Evolutionary conservation across 2,797 vertebrate genomes (phyloP), one percentile per base, ranked within the genome.

Genomic region (Poeciliopsis paucimaculata): DNA sequence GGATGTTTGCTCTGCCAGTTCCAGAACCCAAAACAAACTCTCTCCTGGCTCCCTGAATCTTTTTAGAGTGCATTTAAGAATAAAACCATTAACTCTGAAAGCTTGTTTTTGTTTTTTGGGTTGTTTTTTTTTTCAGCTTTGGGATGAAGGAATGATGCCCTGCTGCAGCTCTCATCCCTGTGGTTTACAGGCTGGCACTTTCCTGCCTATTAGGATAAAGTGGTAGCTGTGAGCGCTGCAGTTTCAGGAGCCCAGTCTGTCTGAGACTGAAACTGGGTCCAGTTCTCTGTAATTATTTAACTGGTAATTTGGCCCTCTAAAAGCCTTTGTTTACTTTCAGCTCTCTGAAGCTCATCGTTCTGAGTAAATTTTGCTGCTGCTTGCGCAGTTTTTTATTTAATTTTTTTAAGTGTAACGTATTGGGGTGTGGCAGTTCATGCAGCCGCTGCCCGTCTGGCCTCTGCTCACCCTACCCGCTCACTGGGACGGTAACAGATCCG

Each of bases 271-370:
- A 76, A 64, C 80, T 73, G 79, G 87, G 72, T 85, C 81, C 73
- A 8, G 57, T 76, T 81, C 84, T 86, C 92, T 89, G 84, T 87
- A 91, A 92, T 93, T 92, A 94, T 90, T 82, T 51, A 81, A 88
- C 84, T 73, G 28, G 78, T 83, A 79, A 84, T 84, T 94, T 88
- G 84, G 88, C 90, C 86, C 90, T 93, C 93, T 87, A 6, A 41
- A 60, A 71, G 77, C 81, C 49, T 80, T 75, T 78, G 57, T 86
- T 79, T 75, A 80, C 62, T 28, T 77, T 43, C 28, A 31, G 47
- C 15, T 72, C n/a, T 28, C n/a, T 77, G 45, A 57, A 34, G 36
- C 66, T 43, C 4, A 5, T 66, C 18, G 3, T 66, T 51, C 7
- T 23, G 49, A 51, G 23, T 51, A 51, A 23, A 23, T 23, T 10